These are phyloP conservation scores for Drosophila nr. medialis DNA, from an alignment of 2,888 invertebrate species.

Conservation along the genomic window DNA sequence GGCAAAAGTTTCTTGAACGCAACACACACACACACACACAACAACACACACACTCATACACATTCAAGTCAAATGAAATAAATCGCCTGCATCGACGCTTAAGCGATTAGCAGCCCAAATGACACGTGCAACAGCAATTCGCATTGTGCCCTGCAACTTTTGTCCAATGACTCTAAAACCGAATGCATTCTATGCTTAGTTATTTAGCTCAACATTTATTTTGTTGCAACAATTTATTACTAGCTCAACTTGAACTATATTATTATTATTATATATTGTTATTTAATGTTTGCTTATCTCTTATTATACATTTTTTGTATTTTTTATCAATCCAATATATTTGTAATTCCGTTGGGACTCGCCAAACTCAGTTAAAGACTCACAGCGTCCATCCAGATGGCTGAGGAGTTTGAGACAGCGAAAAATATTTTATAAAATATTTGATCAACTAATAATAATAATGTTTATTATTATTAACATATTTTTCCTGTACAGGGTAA, in stretches of 20 bases:
- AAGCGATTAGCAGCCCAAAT: constrained; percentile 50
- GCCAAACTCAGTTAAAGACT: too few relatives aligned
- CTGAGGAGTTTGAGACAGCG: too few relatives aligned
- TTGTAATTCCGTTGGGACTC: not conserved
- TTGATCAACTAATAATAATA: not conserved
- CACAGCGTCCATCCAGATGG: too few relatives aligned
- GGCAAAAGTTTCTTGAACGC: constrained; percentile 9
- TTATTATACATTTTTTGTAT: not conserved
- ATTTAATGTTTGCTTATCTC: not conserved
- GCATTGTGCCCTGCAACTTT: constrained; percentile 18
- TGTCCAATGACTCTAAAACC: not conserved
- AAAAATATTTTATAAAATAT: not conserved
- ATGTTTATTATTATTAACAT: not conserved
- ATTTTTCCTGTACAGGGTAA: not conserved
- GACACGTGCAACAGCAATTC: constrained; percentile 46
- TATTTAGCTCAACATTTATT: not conserved
- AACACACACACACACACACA: not conserved
- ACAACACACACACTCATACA: not conserved
- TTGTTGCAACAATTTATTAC: not conserved
- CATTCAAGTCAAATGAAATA: constrained; percentile 40
- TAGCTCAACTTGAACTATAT: not conserved
- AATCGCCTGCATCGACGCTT: constrained; percentile 55
- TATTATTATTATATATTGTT: not conserved
- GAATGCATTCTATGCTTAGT: not conserved
- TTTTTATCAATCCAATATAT: not conserved